Evolutionary conservation across 1,140 invertebrate genomes (phyloP).

Genomic region (Zaprionus gabonicus): DNA sequence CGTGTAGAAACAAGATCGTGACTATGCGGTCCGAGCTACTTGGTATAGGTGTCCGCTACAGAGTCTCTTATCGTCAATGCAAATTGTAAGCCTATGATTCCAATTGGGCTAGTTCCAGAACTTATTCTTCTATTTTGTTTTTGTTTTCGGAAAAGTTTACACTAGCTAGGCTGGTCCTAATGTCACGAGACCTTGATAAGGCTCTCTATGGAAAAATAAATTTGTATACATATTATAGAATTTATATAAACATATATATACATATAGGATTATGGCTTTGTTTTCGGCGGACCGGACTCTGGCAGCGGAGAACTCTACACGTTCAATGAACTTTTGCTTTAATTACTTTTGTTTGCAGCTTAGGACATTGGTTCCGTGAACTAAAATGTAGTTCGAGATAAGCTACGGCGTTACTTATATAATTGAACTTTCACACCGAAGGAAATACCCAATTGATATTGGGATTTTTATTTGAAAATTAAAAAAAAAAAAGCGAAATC

Average conservation of each 20-base stretch:
- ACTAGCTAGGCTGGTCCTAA: conserved; percentile 18
- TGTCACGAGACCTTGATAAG: conserved; percentile 47
- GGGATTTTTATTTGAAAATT: background rate
- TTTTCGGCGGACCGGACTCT: conserved; percentile 17
- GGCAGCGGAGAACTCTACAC: conserved; percentile 16
- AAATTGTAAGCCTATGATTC: conserved; percentile 57
- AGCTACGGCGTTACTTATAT: background rate
- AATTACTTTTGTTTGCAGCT: conserved; percentile 13
- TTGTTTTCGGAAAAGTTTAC: conserved; percentile 19
- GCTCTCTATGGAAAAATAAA: conserved; percentile 18
- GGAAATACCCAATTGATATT: background rate
- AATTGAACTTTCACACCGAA: background rate
- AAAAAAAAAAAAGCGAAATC: background rate
- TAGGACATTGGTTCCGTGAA: background rate
- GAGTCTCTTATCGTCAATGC: conserved; percentile 63
- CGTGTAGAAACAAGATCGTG: conserved; percentile 45
- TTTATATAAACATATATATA: background rate
- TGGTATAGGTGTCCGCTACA: conserved; percentile 20
- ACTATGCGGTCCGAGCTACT: conserved; percentile 26
- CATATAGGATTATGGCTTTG: conserved; percentile 34
- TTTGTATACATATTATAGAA: conserved; percentile 7
- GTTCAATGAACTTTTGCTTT: conserved; percentile 44
- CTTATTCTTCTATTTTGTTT: conserved; percentile 22
- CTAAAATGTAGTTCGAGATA: background rate
- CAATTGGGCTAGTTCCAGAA: conserved; percentile 58